phyloP scores from a whole-genome alignment of 2,888 invertebrate genomes.

The Amiota communis region DNA sequence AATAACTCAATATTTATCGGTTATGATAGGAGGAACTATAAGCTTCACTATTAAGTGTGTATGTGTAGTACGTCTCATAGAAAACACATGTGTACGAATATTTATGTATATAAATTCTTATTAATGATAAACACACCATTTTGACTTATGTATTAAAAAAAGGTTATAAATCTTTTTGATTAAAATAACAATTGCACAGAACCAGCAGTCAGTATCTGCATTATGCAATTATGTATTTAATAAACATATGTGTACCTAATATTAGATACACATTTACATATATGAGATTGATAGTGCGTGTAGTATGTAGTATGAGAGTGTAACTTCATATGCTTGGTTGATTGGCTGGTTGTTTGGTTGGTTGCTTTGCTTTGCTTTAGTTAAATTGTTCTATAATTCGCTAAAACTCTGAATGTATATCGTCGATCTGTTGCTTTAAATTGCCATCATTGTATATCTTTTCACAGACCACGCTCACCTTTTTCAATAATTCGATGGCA shows the following conservation, averaged over 20 bases:
- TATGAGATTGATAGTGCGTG: background rate
- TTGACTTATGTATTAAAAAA: no score
- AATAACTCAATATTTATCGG: background rate
- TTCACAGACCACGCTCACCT: slow-evolving; percentile 77
- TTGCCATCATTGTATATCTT: slow-evolving; percentile 68
- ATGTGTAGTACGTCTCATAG: no score
- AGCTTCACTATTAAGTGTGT: no score
- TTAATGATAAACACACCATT: no score
- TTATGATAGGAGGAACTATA: no score
- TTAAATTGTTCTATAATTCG: slow-evolving; percentile 27
- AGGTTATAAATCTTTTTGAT: no score
- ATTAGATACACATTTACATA: background rate
- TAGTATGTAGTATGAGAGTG: background rate
- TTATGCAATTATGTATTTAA: no score
- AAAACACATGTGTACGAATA: no score
- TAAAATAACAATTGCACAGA: no score
- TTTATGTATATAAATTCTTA: no score
- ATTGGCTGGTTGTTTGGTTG: background rate
- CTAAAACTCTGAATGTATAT: slow-evolving; percentile 61
- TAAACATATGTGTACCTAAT: background rate
- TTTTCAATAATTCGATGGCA: slow-evolving; percentile 81
- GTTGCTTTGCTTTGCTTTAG: slow-evolving; percentile 18
- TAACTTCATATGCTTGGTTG: background rate
- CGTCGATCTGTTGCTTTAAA: slow-evolving; percentile 66
- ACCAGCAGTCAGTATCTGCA: no score